These are phyloP conservation scores for Drosophila aff. DNA, from an alignment of 1,140 invertebrate genomes.

Conservation along the genomic window DNA sequence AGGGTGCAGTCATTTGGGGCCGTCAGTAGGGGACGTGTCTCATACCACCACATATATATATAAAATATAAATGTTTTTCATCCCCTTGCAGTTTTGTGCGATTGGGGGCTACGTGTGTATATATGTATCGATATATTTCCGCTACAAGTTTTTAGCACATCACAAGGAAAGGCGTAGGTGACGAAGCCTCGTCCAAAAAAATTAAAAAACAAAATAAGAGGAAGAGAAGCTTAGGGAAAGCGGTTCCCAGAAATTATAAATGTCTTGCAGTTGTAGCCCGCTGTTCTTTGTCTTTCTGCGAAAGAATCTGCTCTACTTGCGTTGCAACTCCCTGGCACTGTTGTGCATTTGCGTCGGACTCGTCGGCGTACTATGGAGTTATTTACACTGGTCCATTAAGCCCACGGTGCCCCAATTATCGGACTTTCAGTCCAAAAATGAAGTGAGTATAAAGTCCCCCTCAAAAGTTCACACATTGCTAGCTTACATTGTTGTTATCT, in stretches of 20 bases:
- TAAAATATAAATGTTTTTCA: not conserved
- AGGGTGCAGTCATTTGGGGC: conserved; percentile 1
- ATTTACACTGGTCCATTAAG: conserved; percentile 51
- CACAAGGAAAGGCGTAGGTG: not conserved
- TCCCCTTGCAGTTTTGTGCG: not conserved
- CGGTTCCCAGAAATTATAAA: conserved; percentile 12
- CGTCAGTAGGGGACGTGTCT: not conserved
- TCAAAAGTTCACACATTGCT: not conserved
- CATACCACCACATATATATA: not conserved
- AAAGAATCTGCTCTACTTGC: conserved; percentile 59
- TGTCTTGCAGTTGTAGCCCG: conserved; percentile 48
- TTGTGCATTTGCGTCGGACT: conserved; percentile 8
- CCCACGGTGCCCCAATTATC: not conserved
- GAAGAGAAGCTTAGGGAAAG: not conserved
- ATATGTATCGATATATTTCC: conserved; percentile 16
- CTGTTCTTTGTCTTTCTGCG: conserved; percentile 63
- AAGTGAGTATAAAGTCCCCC: conserved; percentile 46
- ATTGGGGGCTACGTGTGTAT: not conserved
- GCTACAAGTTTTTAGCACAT: conserved; percentile 6
- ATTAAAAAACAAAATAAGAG: not conserved
- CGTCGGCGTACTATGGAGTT: conserved; percentile 16
- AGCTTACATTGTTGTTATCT: conserved; percentile 1
- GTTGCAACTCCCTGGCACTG: conserved; percentile 26
- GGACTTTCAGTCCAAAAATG: conserved; percentile 48
- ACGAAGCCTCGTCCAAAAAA: conserved; percentile 12